Conservation (phyloP, 35 echinoderm and acorn worm genomes). For the Anneissia japonica region DNA sequence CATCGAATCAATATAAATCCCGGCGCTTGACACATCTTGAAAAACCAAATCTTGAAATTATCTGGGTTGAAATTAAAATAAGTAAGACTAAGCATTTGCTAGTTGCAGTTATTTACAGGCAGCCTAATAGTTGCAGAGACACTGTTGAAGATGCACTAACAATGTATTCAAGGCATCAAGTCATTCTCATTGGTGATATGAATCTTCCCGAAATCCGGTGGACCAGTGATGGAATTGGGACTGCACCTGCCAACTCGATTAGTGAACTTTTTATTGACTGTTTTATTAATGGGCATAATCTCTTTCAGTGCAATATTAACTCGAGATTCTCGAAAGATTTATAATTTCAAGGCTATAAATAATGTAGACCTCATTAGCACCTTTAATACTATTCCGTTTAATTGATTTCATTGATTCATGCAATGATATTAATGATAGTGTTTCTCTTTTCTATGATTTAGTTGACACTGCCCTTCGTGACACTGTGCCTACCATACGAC, state of each 20-base stretch:
- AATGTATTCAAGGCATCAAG: neutral
- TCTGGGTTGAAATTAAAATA: conserved; percentile 8
- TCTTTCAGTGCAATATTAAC: neutral
- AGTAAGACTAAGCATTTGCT: neutral
- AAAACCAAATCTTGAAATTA: neutral
- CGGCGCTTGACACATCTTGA: neutral
- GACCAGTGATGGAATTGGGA: neutral
- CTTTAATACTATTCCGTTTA: conserved; percentile 2
- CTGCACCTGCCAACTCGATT: neutral
- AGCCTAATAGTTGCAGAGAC: no score
- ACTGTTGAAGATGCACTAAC: neutral
- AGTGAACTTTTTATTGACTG: conserved; percentile 7
- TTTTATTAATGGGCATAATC: neutral
- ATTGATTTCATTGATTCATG: neutral
- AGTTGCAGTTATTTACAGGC: neutral
- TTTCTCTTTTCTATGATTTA: conserved; percentile 8
- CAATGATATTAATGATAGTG: neutral
- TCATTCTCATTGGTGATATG: neutral
- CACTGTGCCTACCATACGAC: conserved; percentile 3
- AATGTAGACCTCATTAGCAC: neutral
- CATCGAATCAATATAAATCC: neutral
- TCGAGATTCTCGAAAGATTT: neutral
- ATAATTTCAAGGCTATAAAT: neutral
- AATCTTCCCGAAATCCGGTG: conserved; percentile 4
- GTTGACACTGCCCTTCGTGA: neutral